Percentiles rank a stretch among this genome's conserved stretches.
Evolutionary conservation across 2,113 vertebrate species (phyloP).

Genomic region (Nyctibius bracteatus): DNA sequence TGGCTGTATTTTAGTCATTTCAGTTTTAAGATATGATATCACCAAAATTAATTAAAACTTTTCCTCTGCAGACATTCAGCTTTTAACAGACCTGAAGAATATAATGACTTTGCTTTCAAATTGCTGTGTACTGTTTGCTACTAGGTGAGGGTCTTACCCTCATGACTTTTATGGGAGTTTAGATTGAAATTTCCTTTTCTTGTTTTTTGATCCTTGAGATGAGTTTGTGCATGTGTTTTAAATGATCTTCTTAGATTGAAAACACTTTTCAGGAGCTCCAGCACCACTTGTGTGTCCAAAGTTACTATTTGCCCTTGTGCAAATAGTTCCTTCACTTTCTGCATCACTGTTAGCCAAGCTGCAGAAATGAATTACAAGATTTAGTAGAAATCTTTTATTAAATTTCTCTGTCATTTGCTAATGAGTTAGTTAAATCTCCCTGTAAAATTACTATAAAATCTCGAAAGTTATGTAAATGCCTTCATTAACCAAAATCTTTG

Average conservation of each 20-base stretch:
- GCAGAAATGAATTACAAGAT: neutral
- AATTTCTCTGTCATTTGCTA: neutral
- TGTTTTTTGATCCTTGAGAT: neutral
- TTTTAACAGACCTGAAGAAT: neutral
- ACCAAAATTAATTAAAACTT: neutral
- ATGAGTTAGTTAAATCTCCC: neutral
- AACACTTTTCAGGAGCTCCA: neutral
- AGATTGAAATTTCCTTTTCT: neutral
- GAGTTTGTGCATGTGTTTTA: neutral
- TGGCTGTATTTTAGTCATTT: neutral
- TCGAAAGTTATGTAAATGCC: neutral
- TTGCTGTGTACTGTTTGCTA: neutral
- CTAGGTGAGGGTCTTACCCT: too few species aligned
- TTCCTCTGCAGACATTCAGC: neutral
- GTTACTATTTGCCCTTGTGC: neutral
- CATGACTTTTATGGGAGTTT: neutral
- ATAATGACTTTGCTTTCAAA: neutral
- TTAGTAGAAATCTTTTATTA: neutral
- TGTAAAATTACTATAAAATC: conserved; percentile 2
- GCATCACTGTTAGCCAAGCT: neutral
- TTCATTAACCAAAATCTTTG: conserved; percentile 12
- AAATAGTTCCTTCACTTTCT: neutral
- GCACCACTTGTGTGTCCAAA: neutral
- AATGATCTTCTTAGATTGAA: neutral
- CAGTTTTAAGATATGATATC: neutral